A percentile compares a stretch with the other conserved stretches of the same genome.
Evolutionary conservation across 2,888 invertebrate species (phyloP).

Genomic region (Rotaria magnacalcarata): DNA sequence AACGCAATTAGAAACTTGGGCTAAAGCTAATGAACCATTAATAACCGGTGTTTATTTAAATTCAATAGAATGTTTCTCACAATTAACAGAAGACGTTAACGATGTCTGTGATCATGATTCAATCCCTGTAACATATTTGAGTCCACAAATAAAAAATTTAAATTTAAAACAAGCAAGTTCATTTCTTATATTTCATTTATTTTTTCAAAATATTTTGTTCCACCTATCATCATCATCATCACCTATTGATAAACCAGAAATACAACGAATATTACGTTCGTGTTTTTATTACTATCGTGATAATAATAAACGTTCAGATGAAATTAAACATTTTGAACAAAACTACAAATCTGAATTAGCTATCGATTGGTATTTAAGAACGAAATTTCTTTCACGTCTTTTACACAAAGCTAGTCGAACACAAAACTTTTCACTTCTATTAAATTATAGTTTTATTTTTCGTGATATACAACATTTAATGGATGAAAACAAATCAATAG

Average conservation of each 20-base stretch:
- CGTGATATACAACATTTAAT: not conserved
- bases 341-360: not conserved
- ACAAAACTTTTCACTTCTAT: not conserved
- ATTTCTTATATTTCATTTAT: not conserved
- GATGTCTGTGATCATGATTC: not conserved
- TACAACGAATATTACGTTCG: not conserved
- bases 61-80: not conserved
- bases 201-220: not conserved
- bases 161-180: not conserved
- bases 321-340: not conserved
- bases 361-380: not conserved
- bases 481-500: not conserved
- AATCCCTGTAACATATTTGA: not conserved
- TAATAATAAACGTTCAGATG: not conserved
- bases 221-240: not conserved
- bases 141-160: not conserved
- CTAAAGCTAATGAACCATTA: not conserved
- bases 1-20: not conserved
- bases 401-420: not conserved
- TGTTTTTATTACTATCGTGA: not conserved
- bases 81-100: not conserved
- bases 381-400: slow-evolving; percentile 7
- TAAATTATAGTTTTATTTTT: not conserved
- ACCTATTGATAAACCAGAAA: not conserved
- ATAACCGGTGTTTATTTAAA: not conserved